Evolutionary conservation across 2,113 vertebrate genomes (phyloP), one percentile per base, ranked within the genome.

Genomic region (Petromus typicus): DNA sequence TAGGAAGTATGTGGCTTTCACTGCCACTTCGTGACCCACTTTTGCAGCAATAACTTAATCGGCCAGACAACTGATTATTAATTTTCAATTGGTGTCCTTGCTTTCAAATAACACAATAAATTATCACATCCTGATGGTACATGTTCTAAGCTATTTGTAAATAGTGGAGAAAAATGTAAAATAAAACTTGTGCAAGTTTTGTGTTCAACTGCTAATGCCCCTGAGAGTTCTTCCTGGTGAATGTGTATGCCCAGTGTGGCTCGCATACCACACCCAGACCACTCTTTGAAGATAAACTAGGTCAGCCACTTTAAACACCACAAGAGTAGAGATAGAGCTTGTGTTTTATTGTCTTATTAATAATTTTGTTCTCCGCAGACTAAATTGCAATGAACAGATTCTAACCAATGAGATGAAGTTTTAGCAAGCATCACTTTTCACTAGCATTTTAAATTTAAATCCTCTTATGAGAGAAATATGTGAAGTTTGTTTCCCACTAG

Each of bases 271-370:
- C 78, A 95, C 59, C 30, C 56, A 90, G 43, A 45, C 13, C 96
- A 78, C 82, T 95, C 80, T 95, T 75, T 81, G 27, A 11, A 0
- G 79, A 96, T 96, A 23, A 91, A 78, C 67, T 83, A 80, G 13
- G 84, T 97, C 91, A 97, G 92, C 34, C 81, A 87, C 54, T 93
- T 94, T 89, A 82, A 92, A 89, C 67, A 80, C 37, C n/a, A 95
- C 20, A 80, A 20, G 67, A 34, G 67, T 94, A 97, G 98, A 92
- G 48, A 3, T 85, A 89, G 90, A 82, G 87, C 80, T 89, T 95
- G 89, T 95, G 89, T 96, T 87, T 45, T 88, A 95, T 71, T 95
- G 79, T 94, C 32, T 97, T 96, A 94, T 93, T 98, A 90, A 48
- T 79, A 91, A 94, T 61, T 79, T 76, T 86, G 61, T 93, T 96